These are phyloP conservation scores for Chromoteleia sp. DNA, from an alignment of 2,888 invertebrate species.

Conservation along the genomic window DNA sequence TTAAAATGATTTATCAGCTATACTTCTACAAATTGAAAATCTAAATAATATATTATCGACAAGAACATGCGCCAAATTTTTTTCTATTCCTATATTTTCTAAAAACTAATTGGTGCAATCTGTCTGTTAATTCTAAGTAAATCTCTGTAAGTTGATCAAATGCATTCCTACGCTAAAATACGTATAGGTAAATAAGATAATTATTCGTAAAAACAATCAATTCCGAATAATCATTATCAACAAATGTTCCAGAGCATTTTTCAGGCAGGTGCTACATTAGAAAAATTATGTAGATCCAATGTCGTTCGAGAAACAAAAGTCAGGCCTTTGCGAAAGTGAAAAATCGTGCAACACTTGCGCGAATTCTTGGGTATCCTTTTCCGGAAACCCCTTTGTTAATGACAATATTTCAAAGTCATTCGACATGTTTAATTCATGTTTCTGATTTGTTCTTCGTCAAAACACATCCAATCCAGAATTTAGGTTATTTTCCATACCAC, in stretches of 20 bases:
- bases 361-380: slow-evolving; percentile 58
- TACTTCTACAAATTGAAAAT: slow-evolving; percentile 33
- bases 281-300: slow-evolving; percentile 30
- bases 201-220: background rate
- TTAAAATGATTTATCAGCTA: slow-evolving; percentile 17
- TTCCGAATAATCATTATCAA: background rate
- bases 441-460: background rate
- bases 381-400: slow-evolving; percentile 41
- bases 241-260: slow-evolving; percentile 45
- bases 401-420: slow-evolving; percentile 43
- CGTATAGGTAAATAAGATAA: slow-evolving; percentile 5
- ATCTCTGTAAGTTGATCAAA: slow-evolving; percentile 32
- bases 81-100: slow-evolving; percentile 48
- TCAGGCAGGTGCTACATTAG: slow-evolving; percentile 56
- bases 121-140: slow-evolving; percentile 17
- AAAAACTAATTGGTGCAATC: slow-evolving; percentile 58
- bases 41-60: slow-evolving; percentile 22
- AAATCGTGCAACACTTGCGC: slow-evolving; percentile 66
- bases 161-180: slow-evolving; percentile 37
- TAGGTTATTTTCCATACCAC: background rate
- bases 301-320: slow-evolving; percentile 43
- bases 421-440: slow-evolving; percentile 46
- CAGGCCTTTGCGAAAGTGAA: slow-evolving; percentile 45
- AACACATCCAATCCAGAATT: background rate
- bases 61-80: slow-evolving; percentile 54